Base-by-base conservation (phyloP, 2,113 vertebrate genomes). In the Corythornis madagascariensis region DNA sequence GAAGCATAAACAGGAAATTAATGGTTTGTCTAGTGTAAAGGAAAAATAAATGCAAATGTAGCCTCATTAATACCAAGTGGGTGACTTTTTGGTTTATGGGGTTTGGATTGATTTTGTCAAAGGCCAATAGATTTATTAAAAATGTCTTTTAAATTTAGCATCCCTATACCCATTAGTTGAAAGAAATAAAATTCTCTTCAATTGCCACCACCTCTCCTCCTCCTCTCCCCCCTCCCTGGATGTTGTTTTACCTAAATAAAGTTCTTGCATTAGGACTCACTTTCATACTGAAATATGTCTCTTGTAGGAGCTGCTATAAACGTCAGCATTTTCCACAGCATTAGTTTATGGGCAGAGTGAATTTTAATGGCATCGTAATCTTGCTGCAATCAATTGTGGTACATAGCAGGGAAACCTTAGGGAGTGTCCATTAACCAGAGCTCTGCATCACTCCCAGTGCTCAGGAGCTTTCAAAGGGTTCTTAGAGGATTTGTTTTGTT, bases 91-190 rank as follows among this genome's bases (percentile, higher is more conserved):
- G 97, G 97, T 98, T 98, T 98, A 98, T 98, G 97, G 97, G 96
- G 95, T 98, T 98, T 97, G 97, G 98, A 98, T 97, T 98, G 97
- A 98, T 98, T 98, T 98, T 98, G 98, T 98, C 98, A 98, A 98
- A 98, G 97, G 97, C 97, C 97, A 98, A 98, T 97, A 97, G 97
- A 98, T 98, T 98, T 98, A 98, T 98, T 97, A 81, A 97, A 98
- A 98, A 97, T 97, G 97, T 97, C 97, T 98, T 98, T 98, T 98
- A 97, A 98, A 98, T 98, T 98, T 98, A 98, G 97, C 97, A 98
- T 98, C 97, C 97, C 67, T 96, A 97, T 96, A 97, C 96, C 97
- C 97, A 98, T 98, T 98, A 97, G 97, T 91, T 98, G 97, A 97
- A 96, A 97, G 97, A 97, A 98, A 98, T 98, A 98, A 98, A 98